Evolutionary conservation across 2,888 invertebrate species (phyloP), one percentile per base, ranked within the genome.

Genomic region (Parnassius glacialis): DNA sequence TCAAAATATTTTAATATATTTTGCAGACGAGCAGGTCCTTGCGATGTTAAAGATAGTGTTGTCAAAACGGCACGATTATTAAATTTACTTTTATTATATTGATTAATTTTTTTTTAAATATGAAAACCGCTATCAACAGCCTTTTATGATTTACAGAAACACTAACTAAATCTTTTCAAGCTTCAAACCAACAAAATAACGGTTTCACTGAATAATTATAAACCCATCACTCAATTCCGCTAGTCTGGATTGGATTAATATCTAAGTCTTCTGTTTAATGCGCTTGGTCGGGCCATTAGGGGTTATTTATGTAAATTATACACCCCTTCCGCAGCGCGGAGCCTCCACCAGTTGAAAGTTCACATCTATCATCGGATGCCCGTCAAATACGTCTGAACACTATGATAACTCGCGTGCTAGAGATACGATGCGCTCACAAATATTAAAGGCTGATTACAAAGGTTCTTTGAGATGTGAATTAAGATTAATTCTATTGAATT

Each of bases 281-380:
- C 65, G 64, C 62, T 67, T 61, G 64, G 70, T 66, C 68, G 69
- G 70, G 74, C 75, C 76, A 80, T 82, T 83, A 82, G 71, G 72
- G 73, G 72, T 72, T 79, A 78, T 78, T 84, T 84, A 84, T 81
- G 84, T 70, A 85, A 79, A 85, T 82, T 71, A 64, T 61, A 58
- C 67, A 65, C 61, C 66, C 61, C 62, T 59, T 55, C n/a, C 25
- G 20, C 66, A 64, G 61, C 61, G 42, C 43, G 5, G 51, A 47
- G 13, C 59, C 65, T 74, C 54, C 41, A 44, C 45, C 42, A 50
- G 60, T 13, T 13, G 48, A 13, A 48, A 48, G 66, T 64, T 63
- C 58, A 64, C 70, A 69, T 71, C 68, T 68, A 71, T 73, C 71
- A 71, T 67, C 62, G 64, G 62, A 67, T 71, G 72, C 72, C 77